Evolutionary conservation across 2,797 vertebrate species (phyloP).

Genomic region (Catharus ustulatus): DNA sequence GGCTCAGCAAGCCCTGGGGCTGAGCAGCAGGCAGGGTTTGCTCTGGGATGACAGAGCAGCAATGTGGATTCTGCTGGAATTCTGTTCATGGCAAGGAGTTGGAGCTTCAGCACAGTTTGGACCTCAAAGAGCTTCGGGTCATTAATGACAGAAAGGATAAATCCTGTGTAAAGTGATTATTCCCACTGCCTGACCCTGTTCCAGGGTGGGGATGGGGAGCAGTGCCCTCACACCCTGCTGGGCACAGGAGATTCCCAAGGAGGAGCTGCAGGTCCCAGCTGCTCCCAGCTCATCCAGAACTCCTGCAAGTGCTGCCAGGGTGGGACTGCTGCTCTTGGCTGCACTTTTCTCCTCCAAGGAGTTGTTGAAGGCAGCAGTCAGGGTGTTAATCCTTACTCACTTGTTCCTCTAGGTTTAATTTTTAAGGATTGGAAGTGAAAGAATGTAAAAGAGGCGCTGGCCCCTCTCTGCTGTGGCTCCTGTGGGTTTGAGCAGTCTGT

Average conservation of each 20-base stretch:
- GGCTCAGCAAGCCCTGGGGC: neutral
- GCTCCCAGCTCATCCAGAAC: fast-evolving
- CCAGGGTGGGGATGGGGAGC: neutral
- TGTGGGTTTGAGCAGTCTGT: neutral
- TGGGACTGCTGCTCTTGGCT: neutral
- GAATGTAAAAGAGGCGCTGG: neutral
- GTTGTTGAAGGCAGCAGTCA: neutral
- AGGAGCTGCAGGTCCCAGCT: neutral
- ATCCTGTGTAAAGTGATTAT: neutral
- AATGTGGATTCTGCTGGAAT: neutral
- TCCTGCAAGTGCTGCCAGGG: neutral
- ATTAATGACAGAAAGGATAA: neutral
- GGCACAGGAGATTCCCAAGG: neutral
- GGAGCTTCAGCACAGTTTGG: neutral
- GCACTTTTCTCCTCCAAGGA: neutral
- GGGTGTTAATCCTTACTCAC: neutral
- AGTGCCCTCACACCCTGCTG: no score
- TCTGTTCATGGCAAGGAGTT: neutral
- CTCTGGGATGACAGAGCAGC: neutral
- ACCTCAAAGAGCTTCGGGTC: neutral
- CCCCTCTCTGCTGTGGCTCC: neutral
- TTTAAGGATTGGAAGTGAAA: neutral
- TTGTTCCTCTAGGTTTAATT: neutral
- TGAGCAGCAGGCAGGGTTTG: neutral
- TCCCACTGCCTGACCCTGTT: neutral